These are phyloP conservation scores for Stictonetta naevosa DNA, from an alignment of 2,113 vertebrate genomes.

Conservation along the genomic window DNA sequence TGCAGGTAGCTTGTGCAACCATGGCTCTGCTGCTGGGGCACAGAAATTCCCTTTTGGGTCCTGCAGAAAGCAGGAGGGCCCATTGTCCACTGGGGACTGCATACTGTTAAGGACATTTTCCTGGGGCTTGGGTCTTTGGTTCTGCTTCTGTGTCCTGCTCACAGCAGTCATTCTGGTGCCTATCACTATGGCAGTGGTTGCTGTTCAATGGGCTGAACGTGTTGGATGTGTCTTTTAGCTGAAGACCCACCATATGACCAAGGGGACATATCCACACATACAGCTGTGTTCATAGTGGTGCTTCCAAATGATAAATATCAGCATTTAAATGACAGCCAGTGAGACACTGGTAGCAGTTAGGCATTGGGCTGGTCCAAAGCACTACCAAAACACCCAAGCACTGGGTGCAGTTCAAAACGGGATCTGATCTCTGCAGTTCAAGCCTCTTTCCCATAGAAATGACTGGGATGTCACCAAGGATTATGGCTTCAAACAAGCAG, in stretches of 20 bases:
- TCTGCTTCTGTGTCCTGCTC: not conserved
- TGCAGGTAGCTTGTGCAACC: accelerated
- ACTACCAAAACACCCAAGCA: not conserved
- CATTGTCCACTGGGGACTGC: accelerated
- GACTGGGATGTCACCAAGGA: slow-evolving; percentile 60
- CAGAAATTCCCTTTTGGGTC: accelerated
- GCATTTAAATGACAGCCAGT: not conserved
- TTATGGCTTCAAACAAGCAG: slow-evolving; percentile 64
- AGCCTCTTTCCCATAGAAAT: not conserved
- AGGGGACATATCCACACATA: accelerated
- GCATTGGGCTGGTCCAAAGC: not conserved
- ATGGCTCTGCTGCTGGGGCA: not conserved
- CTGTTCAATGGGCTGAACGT: not conserved
- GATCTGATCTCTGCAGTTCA: not conserved
- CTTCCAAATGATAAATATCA: not conserved
- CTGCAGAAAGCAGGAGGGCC: not conserved
- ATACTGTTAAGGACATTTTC: not conserved
- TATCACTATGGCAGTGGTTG: no score
- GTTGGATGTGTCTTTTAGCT: not conserved
- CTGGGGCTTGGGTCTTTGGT: not conserved
- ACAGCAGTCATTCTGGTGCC: accelerated
- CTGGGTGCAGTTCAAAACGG: not conserved
- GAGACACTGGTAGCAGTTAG: not conserved
- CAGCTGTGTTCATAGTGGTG: not conserved
- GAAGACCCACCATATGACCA: not conserved